Evolutionary conservation across 1,140 invertebrate genomes (phyloP).

Genomic region (Delia radicum): DNA sequence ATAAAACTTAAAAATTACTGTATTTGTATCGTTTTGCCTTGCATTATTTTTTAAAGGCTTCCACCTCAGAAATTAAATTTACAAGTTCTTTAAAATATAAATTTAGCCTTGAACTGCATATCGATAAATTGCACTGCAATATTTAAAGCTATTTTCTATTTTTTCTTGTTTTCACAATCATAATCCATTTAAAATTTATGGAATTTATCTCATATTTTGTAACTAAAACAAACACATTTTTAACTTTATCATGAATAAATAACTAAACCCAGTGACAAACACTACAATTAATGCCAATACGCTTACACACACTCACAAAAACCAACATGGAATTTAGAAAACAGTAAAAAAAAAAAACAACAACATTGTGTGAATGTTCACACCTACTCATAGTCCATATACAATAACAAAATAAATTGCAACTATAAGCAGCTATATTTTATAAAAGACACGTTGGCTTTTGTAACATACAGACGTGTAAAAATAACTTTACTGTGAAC

Average conservation of each 20-base stretch:
- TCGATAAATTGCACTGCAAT: no score
- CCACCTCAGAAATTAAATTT: no score
- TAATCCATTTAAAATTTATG: slow-evolving; percentile 2
- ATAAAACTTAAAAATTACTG: no score
- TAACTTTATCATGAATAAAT: not conserved
- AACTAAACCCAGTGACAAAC: not conserved
- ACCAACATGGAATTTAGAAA: not conserved
- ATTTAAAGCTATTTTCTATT: no score
- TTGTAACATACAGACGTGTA: no score
- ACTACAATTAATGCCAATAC: not conserved
- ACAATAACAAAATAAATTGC: not conserved
- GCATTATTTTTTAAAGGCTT: no score
- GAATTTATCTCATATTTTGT: not conserved
- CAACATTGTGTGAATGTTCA: not conserved
- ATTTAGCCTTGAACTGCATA: no score
- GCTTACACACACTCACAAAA: not conserved
- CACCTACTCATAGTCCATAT: not conserved
- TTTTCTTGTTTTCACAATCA: no score
- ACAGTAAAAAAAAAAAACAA: not conserved
- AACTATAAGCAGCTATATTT: not conserved
- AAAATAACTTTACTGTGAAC: no score
- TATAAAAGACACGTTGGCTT: not conserved
- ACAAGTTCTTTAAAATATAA: no score
- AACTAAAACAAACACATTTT: not conserved
- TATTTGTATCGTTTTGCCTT: no score